Evolutionary conservation across 2,113 vertebrate species (phyloP).

Genomic region (Saguinus imperator): DNA sequence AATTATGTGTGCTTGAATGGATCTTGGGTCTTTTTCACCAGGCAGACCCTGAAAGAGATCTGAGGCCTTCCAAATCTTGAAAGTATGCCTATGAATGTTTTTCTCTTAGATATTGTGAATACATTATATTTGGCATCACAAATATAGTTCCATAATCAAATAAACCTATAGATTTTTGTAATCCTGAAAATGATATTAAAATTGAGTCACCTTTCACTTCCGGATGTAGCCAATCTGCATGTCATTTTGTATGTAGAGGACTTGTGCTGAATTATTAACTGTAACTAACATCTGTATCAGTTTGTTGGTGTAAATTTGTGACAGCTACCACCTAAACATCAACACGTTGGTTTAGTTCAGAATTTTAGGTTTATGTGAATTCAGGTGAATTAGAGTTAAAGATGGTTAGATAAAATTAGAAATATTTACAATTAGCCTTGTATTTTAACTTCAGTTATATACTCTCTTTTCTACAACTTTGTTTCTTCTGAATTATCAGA

Average conservation of each 20-base stretch:
- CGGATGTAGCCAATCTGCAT: neutral
- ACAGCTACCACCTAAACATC: neutral
- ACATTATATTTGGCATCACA: conserved; percentile 66
- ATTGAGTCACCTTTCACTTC: neutral
- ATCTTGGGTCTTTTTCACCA: conserved; percentile 86
- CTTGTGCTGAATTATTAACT: neutral
- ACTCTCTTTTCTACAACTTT: neutral
- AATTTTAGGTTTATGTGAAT: neutral
- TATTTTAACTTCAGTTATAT: neutral
- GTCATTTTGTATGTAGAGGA: neutral
- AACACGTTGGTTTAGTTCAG: neutral
- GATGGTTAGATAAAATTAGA: conserved; percentile 27
- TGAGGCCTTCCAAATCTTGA: conserved; percentile 61
- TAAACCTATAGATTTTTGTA: neutral
- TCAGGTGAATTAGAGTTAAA: neutral
- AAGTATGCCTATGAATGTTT: conserved; percentile 45
- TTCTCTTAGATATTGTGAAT: conserved; percentile 56
- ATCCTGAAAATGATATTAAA: conserved; percentile 17
- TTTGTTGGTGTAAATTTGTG: neutral
- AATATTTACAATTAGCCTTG: neutral
- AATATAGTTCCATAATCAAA: conserved; percentile 40
- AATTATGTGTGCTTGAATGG: conserved; percentile 93
- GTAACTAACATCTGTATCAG: neutral
- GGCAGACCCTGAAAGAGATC: conserved; percentile 82
- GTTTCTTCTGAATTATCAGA: neutral